A percentile compares a stretch with the other conserved stretches of the same genome.
Conservation (phyloP, 2,797 vertebrate species). For the Pogonophryne albipinna region DNA sequence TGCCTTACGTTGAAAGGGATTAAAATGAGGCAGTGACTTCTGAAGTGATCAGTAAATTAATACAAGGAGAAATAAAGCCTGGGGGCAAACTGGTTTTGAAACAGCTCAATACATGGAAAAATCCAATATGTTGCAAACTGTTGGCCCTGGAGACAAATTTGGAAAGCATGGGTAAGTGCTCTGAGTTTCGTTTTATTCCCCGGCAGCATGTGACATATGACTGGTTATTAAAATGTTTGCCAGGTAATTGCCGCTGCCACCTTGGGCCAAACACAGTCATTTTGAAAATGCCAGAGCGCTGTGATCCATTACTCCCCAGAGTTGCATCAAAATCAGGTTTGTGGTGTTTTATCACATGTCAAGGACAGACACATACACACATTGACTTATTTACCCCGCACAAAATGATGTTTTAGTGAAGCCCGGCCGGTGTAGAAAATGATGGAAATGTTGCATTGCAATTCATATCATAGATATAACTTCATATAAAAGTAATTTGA, state of each 20-base stretch:
- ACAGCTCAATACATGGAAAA: conserved; percentile 57
- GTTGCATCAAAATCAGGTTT: conserved; percentile 67
- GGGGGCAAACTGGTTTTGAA: conserved; percentile 45
- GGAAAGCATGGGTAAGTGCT: conserved; percentile 56
- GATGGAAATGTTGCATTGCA: background rate
- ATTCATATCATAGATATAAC: background rate
- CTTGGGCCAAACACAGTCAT: conserved; percentile 75
- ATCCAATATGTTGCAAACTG: conserved; percentile 65
- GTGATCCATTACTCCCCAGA: conserved; percentile 60
- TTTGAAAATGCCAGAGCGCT: conserved; percentile 68
- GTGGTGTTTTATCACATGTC: conserved; percentile 51
- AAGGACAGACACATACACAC: conserved; percentile 14
- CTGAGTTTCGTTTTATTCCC: conserved; percentile 64
- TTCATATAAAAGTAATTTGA: conserved; percentile 2
- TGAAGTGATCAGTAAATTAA: conserved; percentile 47
- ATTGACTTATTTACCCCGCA: conserved; percentile 32
- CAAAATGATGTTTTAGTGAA: conserved; percentile 23
- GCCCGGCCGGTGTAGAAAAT: background rate
- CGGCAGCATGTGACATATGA: conserved; percentile 72
- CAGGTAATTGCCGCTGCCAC: conserved; percentile 75
- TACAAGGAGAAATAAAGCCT: background rate
- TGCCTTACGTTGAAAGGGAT: background rate
- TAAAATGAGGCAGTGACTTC: conserved; percentile 36
- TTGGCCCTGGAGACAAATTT: conserved; percentile 63
- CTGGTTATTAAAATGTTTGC: conserved; percentile 80